These are phyloP conservation scores for Amyelois transitella DNA, from an alignment of 1,140 invertebrate genomes.

Conservation along the genomic window DNA sequence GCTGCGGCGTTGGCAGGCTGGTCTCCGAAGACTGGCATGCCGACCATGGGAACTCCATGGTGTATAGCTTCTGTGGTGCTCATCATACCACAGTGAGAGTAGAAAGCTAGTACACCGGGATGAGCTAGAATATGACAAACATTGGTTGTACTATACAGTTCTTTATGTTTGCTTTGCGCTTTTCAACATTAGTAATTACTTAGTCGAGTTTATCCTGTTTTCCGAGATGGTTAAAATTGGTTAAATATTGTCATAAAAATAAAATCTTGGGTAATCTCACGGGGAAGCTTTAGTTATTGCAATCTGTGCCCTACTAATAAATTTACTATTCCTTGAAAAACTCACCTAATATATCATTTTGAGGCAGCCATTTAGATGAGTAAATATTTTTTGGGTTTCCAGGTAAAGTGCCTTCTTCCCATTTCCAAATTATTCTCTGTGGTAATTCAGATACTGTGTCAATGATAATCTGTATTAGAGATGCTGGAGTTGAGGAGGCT, in stretches of 20 bases:
- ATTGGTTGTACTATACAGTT: no score
- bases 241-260: no score
- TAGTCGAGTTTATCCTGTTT: no score
- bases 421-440: slow-evolving; percentile 82
- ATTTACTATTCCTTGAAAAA: no score
- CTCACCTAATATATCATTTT: slow-evolving; percentile 80
- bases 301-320: no score
- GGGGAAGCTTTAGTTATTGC: no score
- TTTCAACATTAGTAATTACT: no score
- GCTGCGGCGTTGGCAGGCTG: slow-evolving; percentile 78
- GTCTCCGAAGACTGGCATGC: slow-evolving; percentile 84
- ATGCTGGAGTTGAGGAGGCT: slow-evolving; percentile 75
- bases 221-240: no score
- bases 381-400: slow-evolving; percentile 78
- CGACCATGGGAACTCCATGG: slow-evolving; percentile 82
- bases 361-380: slow-evolving; percentile 81
- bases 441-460: slow-evolving; percentile 76
- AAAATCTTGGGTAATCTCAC: no score
- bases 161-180: neutral
- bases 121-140: slow-evolving; percentile 73
- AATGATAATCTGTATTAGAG: slow-evolving; percentile 76
- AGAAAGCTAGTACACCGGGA: slow-evolving; percentile 80
- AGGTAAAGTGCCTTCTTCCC: slow-evolving; percentile 77
- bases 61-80: slow-evolving; percentile 84
- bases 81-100: slow-evolving; percentile 84